These are phyloP conservation scores for Pluvianellus socialis DNA, from an alignment of 2,113 vertebrate genomes.

Conservation along the genomic window DNA sequence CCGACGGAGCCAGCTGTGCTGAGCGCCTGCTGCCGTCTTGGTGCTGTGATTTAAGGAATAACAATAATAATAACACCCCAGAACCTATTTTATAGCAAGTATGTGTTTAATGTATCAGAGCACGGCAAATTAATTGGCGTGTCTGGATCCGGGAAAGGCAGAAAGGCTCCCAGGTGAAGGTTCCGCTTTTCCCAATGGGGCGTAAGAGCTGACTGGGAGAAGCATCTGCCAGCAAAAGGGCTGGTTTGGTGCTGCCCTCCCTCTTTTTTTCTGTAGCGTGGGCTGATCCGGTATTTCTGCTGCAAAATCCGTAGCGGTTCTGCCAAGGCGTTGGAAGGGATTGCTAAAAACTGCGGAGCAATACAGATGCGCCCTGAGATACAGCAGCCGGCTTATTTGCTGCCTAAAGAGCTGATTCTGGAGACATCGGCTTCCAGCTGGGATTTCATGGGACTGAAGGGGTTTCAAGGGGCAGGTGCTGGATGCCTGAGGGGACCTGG, in stretches of 20 bases:
- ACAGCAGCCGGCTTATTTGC: not conserved
- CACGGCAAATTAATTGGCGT: not conserved
- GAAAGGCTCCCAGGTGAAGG: not conserved
- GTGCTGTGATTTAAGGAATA: too few relatives aligned
- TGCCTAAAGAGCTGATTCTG: not conserved
- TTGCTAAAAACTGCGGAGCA: not conserved
- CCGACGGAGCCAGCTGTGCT: not conserved
- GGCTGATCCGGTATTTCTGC: not conserved
- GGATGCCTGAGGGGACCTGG: not conserved
- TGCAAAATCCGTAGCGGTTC: not conserved
- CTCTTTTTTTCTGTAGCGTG: accelerated
- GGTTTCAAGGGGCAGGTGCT: not conserved
- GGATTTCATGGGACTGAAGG: not conserved
- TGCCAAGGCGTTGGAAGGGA: not conserved
- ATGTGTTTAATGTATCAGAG: not conserved
- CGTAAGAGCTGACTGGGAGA: not conserved
- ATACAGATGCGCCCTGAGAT: not conserved
- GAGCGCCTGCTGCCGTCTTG: too few relatives aligned
- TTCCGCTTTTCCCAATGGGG: not conserved
- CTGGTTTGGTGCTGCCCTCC: not conserved
- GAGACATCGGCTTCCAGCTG: accelerated
- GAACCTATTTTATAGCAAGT: accelerated
- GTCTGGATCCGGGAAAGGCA: not conserved
- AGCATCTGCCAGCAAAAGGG: not conserved
- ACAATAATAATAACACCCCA: not conserved